Conservation (phyloP, 1,140 invertebrate genomes). For the Littorina saxatilis region DNA sequence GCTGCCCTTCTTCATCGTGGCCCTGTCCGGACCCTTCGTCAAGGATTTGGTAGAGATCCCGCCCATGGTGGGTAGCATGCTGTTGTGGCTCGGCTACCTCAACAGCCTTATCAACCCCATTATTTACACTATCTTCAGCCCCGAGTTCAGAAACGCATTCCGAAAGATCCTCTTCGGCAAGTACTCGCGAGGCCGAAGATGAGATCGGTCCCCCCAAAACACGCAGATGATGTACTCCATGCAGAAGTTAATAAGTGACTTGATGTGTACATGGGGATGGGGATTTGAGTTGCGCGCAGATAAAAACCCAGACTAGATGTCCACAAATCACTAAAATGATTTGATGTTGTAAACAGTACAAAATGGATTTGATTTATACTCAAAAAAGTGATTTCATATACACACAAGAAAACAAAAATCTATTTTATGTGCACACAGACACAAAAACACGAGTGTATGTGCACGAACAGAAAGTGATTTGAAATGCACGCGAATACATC, state of each 20-base stretch:
- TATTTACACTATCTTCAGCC: slow-evolving; percentile 76
- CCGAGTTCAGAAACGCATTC: slow-evolving; percentile 75
- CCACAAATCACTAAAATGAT: neutral
- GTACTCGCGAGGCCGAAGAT: slow-evolving; percentile 55
- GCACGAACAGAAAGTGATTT: too few relatives aligned
- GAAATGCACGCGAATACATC: too few relatives aligned
- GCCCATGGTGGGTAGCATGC: slow-evolving; percentile 66
- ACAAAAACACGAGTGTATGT: too few relatives aligned
- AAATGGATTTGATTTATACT: too few relatives aligned
- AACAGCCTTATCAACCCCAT: slow-evolving; percentile 75
- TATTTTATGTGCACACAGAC: too few relatives aligned
- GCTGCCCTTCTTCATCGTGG: slow-evolving; percentile 75
- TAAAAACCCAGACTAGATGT: neutral
- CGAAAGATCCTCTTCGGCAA: slow-evolving; percentile 72
- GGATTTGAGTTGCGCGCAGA: neutral
- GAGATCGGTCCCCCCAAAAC: too few relatives aligned
- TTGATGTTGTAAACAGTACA: too few relatives aligned
- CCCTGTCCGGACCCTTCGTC: slow-evolving; percentile 69
- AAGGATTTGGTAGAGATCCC: slow-evolving; percentile 67
- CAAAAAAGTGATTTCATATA: too few relatives aligned
- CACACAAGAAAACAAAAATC: too few relatives aligned
- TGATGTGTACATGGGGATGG: neutral
- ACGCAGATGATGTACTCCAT: neutral
- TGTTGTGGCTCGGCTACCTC: slow-evolving; percentile 75
- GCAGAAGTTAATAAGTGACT: neutral